phyloP scores from a whole-genome alignment of 2,888 invertebrate species.

The Dicyrtoma fusca region DNA sequence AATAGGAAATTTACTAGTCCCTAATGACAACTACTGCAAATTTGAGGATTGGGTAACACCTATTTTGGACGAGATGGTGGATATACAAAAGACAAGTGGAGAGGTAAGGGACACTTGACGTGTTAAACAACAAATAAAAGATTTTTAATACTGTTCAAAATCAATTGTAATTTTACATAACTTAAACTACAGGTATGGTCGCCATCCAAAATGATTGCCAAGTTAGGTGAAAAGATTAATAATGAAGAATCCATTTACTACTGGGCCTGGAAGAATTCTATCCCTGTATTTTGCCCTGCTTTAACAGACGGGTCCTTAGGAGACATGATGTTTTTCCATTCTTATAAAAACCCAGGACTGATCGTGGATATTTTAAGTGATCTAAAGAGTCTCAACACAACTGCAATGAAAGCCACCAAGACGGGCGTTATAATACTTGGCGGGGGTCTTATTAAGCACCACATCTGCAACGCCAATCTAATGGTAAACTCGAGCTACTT shows the following conservation, averaged over 20 bases:
- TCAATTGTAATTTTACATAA: neutral
- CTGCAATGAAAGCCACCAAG: constrained; percentile 89
- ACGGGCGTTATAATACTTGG: constrained; percentile 97
- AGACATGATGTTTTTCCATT: constrained; percentile 99
- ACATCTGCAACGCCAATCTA: constrained; percentile 98
- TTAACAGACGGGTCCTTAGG: constrained; percentile 96
- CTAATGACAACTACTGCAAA: constrained; percentile 96
- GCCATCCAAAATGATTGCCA: constrained; percentile 81
- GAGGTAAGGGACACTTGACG: constrained; percentile 55
- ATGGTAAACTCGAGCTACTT: constrained; percentile 72
- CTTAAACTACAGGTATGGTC: constrained; percentile 83
- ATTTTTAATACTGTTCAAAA: too few relatives aligned
- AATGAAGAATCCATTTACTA: constrained; percentile 92
- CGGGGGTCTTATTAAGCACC: constrained; percentile 97
- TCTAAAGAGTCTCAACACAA: constrained; percentile 83
- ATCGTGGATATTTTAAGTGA: constrained; percentile 91
- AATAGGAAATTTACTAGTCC: constrained; percentile 92
- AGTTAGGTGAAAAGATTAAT: constrained; percentile 87
- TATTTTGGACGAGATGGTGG: constrained; percentile 83
- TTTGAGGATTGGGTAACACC: constrained; percentile 99
- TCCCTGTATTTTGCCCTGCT: constrained; percentile 97
- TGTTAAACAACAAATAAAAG: too few relatives aligned
- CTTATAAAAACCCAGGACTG: constrained; percentile 88
- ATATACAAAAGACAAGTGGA: constrained; percentile 76
- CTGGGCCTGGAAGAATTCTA: constrained; percentile 95